A percentile compares a stretch with the other conserved stretches of the same genome.
Evolutionary conservation across 2,888 invertebrate species (phyloP).

Genomic region (Prosapia bicincta): DNA sequence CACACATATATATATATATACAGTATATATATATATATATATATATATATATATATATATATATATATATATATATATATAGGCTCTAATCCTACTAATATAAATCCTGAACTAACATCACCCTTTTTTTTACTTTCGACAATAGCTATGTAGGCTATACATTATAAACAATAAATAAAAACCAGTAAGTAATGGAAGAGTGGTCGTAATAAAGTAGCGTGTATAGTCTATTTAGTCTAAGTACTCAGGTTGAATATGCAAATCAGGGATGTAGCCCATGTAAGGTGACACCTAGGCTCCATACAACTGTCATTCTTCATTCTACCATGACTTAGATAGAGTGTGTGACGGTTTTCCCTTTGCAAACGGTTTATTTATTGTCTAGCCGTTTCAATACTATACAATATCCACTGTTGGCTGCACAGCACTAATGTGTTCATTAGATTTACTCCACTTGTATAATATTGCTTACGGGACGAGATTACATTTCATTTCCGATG

Average conservation of each 20-base stretch:
- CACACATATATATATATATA: no score
- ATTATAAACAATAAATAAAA: no score
- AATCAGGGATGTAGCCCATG: constrained; percentile 6
- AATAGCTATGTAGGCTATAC: no score
- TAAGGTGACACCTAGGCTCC: constrained; percentile 15
- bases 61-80: no score
- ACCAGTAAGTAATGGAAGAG: neutral
- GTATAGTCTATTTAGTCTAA: constrained; percentile 16
- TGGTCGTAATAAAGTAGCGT: constrained; percentile 18
- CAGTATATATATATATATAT: no score
- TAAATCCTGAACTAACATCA: no score
- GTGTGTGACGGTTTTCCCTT: constrained; percentile 1
- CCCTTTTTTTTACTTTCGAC: no score
- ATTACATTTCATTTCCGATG: neutral
- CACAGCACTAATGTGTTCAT: neutral
- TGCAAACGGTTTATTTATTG: neutral
- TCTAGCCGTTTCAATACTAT: neutral
- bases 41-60: no score
- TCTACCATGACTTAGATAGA: neutral
- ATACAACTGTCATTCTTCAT: constrained; percentile 25
- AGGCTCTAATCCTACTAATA: no score
- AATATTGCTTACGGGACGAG: neutral
- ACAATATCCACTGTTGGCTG: neutral
- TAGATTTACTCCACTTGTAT: neutral
- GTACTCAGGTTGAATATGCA: neutral